Conservation (phyloP, 2,888 invertebrate genomes). For the Dorcus parallelipipedus region DNA sequence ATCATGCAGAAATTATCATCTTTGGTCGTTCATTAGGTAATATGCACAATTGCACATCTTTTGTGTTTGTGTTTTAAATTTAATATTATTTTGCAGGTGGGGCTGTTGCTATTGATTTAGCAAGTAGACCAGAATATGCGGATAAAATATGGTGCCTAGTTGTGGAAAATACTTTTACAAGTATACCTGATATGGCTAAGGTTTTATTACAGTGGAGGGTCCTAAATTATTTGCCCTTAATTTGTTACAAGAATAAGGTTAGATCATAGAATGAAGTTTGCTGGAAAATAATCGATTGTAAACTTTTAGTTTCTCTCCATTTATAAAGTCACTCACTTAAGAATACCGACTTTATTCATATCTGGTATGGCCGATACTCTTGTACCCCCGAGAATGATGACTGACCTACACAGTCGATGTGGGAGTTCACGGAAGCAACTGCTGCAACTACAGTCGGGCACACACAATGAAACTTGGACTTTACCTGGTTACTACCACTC, state of each 20-base stretch:
- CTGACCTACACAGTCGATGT: conserved; percentile 71
- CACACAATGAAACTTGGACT: conserved; percentile 95
- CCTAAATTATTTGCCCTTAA: conserved; percentile 72
- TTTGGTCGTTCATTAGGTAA: conserved; percentile 86
- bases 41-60: not conserved
- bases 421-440: conserved; percentile 74
- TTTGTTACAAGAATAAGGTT: conserved; percentile 92
- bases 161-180: conserved; percentile 93
- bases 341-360: conserved; percentile 79
- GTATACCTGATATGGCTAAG: conserved; percentile 89
- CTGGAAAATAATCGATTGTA: conserved; percentile 1
- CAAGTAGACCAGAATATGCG: conserved; percentile 70
- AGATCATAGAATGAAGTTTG: conserved; percentile 8
- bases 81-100: conserved; percentile 61
- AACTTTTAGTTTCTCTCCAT: conserved; percentile 67
- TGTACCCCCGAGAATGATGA: conserved; percentile 90
- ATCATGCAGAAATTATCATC: conserved; percentile 78
- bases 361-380: conserved; percentile 84
- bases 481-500: conserved; percentile 73
- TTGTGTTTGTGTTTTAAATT: not conserved
- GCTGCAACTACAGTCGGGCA: conserved; percentile 74
- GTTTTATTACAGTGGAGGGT: conserved; percentile 73
- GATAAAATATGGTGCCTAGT: conserved; percentile 82
- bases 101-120: conserved; percentile 86
- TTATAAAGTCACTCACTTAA: conserved; percentile 69